These are phyloP conservation scores for Poeciliopsis retropinna DNA, from an alignment of 2,113 vertebrate genomes.

Conservation along the genomic window DNA sequence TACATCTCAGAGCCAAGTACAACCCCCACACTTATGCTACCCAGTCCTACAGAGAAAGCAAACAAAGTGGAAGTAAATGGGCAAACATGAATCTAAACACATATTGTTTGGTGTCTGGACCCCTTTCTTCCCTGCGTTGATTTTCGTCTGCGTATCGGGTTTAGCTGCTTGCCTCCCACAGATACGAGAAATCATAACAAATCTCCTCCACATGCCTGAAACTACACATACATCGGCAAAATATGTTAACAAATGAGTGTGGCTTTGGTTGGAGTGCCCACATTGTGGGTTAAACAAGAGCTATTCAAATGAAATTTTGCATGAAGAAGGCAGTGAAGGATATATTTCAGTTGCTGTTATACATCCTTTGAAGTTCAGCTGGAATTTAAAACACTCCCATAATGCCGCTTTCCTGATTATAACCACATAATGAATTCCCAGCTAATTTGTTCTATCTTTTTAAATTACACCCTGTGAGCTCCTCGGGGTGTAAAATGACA, in stretches of 20 bases:
- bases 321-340: constrained; percentile 18
- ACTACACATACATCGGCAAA: constrained; percentile 25
- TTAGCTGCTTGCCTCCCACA: constrained; percentile 34
- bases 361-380: constrained; percentile 28
- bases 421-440: constrained; percentile 52
- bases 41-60: constrained; percentile 42
- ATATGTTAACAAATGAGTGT: constrained; percentile 21
- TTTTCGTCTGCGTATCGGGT: constrained; percentile 51
- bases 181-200: constrained; percentile 47
- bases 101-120: constrained; percentile 58
- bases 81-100: constrained; percentile 52
- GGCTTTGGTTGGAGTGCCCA: constrained; percentile 5
- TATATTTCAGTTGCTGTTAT: not conserved
- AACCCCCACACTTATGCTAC: constrained; percentile 26
- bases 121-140: constrained; percentile 17
- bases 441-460: constrained; percentile 66
- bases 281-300: constrained; percentile 37
- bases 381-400: constrained; percentile 34
- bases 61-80: constrained; percentile 39
- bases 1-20: constrained; percentile 23
- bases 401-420: constrained; percentile 37
- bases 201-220: constrained; percentile 16
- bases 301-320: constrained; percentile 40
- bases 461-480: constrained; percentile 52
- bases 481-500: constrained; percentile 45